Evolutionary conservation across 2,888 invertebrate genomes (phyloP), one percentile per base, ranked within the genome.

Genomic region (Schrankia costaestrigalis): DNA sequence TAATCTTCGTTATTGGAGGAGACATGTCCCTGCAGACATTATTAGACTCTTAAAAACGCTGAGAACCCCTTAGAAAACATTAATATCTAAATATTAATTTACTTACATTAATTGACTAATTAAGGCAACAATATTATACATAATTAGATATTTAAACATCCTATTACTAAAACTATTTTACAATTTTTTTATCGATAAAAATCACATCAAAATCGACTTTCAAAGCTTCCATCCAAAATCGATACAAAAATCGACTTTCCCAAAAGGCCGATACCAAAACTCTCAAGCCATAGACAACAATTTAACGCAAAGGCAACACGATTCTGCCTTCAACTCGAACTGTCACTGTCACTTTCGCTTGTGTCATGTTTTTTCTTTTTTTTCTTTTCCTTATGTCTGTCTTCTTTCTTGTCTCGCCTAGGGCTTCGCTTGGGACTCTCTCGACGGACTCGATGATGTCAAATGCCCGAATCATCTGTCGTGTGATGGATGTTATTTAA

Each of bases 391-490:
- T 39, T 59, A 6, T 53, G 57, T 27, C 48, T 55, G 11, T 60
- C 51, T 7, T 53, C 53, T 12, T 49, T 46, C 31, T 67, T 75
- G 31, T 74, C 71, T 49, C 58, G 71, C 36, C 56, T 67, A 26
- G 70, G 62, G 28, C 59, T 51, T 23, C 68, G 55, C 42, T 70
- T 72, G 1, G 81, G 83, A 59, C 83, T 83, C 11, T 80, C 83
- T 46, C 82, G 71, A 30, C 83, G 72, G 39, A 82, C 72, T 19
- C 84, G 73, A 40, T 86, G 82, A 77, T 87, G 87, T 87, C 87
- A 87, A 80, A 87, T 87, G 31, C 87, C 87, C 12, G 87, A 87
- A 27, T 87, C 87, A 37, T 87, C 87, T 0, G 87, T 87, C 1
- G 87, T 87, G 29, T 86, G 87, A 1, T 86, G 85, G 30, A 81